Evolutionary conservation across 2,797 vertebrate genomes (phyloP).

Genomic region (Platalea minor): DNA sequence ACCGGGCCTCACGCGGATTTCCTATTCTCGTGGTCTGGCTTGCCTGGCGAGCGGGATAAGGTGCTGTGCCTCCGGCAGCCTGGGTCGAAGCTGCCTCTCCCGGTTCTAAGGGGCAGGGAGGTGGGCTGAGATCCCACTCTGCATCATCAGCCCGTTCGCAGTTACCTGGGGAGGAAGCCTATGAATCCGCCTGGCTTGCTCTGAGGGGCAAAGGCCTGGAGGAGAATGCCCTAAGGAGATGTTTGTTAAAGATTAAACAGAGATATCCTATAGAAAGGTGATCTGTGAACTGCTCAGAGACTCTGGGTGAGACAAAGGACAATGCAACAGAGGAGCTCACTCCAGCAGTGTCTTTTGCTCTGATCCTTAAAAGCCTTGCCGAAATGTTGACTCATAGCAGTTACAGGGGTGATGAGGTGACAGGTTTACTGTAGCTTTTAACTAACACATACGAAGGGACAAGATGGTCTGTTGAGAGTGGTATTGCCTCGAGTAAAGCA

Average conservation of each 20-base stretch:
- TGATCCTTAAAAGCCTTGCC: background rate
- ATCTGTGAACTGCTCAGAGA: background rate
- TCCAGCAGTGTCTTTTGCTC: background rate
- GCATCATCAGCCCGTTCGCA: background rate
- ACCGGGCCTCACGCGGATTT: rapidly evolving
- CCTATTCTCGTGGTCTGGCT: background rate
- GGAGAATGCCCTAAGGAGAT: background rate
- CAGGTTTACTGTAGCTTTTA: background rate
- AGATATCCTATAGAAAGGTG: background rate
- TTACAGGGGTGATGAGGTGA: background rate
- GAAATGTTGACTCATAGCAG: background rate
- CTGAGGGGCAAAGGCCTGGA: background rate
- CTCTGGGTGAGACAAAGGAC: background rate
- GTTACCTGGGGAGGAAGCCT: background rate
- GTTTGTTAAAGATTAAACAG: background rate
- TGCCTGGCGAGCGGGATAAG: rapidly evolving
- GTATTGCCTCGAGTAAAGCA: background rate
- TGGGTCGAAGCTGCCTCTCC: background rate
- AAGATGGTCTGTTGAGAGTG: background rate
- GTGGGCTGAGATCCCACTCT: background rate
- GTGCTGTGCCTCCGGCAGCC: background rate
- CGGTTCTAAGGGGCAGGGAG: too few relatives aligned
- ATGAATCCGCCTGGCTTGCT: background rate
- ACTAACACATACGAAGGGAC: rapidly evolving
- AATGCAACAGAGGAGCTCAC: background rate